Conservation (phyloP, 2,113 vertebrate genomes). For the Irena cyanogastra region DNA sequence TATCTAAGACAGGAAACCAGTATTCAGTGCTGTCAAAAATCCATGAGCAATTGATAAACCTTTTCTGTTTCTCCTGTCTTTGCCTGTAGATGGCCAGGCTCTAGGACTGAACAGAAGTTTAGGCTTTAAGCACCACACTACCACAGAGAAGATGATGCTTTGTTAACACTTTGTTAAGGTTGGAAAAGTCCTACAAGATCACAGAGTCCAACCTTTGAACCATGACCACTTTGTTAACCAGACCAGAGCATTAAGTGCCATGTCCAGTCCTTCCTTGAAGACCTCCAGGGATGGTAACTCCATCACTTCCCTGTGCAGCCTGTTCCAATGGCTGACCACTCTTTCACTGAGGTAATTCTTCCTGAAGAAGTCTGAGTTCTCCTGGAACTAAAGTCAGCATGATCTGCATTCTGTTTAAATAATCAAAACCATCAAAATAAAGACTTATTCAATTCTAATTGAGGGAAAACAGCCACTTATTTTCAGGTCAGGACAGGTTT, state of each 20-base stretch:
- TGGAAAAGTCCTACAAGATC: neutral
- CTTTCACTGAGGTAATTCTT: neutral
- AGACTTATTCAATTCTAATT: neutral
- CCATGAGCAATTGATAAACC: neutral
- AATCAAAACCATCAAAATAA: neutral
- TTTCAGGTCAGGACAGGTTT: neutral
- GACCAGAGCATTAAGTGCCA: neutral
- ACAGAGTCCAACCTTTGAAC: neutral
- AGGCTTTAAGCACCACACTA: neutral
- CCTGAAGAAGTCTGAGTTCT: neutral
- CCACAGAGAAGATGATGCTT: neutral
- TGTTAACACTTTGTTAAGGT: neutral
- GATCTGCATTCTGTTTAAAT: neutral
- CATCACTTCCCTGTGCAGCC: neutral
- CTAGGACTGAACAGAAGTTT: neutral
- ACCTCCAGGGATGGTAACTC: neutral
- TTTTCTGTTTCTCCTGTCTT: neutral
- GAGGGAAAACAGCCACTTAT: neutral
- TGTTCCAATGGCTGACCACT: neutral
- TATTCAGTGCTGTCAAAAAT: neutral
- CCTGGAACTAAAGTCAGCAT: neutral
- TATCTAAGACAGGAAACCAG: neutral
- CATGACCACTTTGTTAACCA: neutral
- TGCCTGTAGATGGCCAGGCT: neutral
- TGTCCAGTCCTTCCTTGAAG: neutral